Conservation (phyloP, 2,888 invertebrate genomes). For the Uropetala carovei region DNA sequence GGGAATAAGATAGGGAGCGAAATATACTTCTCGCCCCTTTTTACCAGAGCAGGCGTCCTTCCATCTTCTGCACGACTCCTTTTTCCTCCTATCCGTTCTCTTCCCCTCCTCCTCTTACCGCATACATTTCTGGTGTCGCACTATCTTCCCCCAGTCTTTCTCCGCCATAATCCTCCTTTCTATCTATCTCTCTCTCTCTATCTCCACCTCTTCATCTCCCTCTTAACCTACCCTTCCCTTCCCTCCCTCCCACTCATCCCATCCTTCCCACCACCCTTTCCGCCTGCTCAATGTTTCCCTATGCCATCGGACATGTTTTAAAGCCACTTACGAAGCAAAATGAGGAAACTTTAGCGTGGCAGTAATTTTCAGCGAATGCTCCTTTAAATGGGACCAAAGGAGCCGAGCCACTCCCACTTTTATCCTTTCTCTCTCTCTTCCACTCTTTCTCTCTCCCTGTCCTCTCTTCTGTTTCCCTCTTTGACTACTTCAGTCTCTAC, state of each 20-base stretch:
- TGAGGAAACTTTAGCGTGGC: slow-evolving; percentile 38
- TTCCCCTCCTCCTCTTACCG: neutral
- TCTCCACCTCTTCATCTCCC: too few relatives aligned
- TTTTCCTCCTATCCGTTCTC: too few relatives aligned
- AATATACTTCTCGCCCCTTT: slow-evolving; percentile 1
- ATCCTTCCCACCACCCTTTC: neutral
- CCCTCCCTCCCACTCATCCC: neutral
- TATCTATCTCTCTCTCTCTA: too few relatives aligned
- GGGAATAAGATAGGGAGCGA: neutral
- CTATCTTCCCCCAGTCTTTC: too few relatives aligned
- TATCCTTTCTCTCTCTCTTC: neutral
- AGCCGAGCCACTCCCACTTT: neutral
- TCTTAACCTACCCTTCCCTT: too few relatives aligned
- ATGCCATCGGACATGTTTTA: slow-evolving; percentile 36
- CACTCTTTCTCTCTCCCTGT: neutral
- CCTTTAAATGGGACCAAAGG: slow-evolving; percentile 30
- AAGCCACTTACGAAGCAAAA: slow-evolving; percentile 41
- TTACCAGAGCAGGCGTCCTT: neutral
- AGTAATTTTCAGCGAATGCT: slow-evolving; percentile 38
- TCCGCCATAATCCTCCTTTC: too few relatives aligned
- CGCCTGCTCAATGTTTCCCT: neutral
- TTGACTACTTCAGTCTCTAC: neutral
- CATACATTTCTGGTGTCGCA: neutral
- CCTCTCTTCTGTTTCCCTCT: neutral
- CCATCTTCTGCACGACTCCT: neutral